Base-by-base conservation (phyloP, 1,140 invertebrate species). In the Drosophila hydei region DNA sequence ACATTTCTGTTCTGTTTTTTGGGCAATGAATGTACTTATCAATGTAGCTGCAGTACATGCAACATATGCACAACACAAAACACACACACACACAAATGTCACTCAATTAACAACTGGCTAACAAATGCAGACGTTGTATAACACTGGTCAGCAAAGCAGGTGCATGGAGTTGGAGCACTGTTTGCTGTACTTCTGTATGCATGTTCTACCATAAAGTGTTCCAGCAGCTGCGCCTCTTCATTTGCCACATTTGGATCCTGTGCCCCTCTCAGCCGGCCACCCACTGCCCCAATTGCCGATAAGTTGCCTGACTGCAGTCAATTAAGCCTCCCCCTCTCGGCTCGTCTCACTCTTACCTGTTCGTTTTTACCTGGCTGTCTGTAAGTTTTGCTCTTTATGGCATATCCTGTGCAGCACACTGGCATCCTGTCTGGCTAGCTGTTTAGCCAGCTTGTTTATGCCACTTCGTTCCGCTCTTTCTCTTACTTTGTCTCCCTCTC, bases 371-470 rank as follows among this genome's bases (percentile, higher is more conserved):
- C 64, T 75, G 19, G 61, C 25, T 87, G 61, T 74, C 63, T 65
- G 77, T 70, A 87, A 71, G 52, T 87, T 69, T 36, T 65, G 47
- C 70, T 77, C 70, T 87, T 81, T 81, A 85, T 81, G 77, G 75
- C 73, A 74, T 69, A 85, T 85, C 75, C 77, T 54, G 62, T 30
- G 42, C 16, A 21, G 52, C 21, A 65, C 61, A 59, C 64, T 51
- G 59, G 65, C 54, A 42, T 60, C 38, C 67, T 76, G 62, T 80
- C 65, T 58, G 65, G 72, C 65, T 78, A 81, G 83, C 81, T 87
- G 81, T 77, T 85, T 81, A 85, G 73, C 65, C 62, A 64, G 74
- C 74, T 78, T 88, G 81, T 87, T 87, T 88, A 87, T 87, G 81
- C 74, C 81, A 87, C 70, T 80, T 77, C 69, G 2, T 54, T 27